A percentile compares a stretch with the other conserved stretches of the same genome.
Conservation (phyloP, 1,140 invertebrate species). For the Drosophila burlai region DNA sequence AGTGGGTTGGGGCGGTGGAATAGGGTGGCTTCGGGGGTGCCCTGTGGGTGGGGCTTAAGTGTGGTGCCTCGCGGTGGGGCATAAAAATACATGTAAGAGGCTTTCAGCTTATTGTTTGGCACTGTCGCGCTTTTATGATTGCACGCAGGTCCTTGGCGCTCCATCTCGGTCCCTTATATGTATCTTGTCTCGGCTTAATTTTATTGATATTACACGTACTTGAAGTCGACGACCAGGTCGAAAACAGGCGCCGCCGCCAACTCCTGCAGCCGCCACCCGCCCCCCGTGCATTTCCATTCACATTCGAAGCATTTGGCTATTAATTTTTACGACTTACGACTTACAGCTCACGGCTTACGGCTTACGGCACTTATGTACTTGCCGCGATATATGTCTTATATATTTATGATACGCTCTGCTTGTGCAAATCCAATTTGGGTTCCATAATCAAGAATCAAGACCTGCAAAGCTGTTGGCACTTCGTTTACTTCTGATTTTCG, state of each 20-base stretch:
- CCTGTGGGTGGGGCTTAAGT: background rate
- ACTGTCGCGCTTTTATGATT: conserved; percentile 73
- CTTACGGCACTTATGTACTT: conserved; percentile 22
- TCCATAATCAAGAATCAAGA: conserved; percentile 30
- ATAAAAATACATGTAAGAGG: conserved; percentile 82
- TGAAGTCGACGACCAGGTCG: conserved; percentile 55
- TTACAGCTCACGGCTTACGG: conserved; percentile 38
- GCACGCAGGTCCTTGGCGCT: conserved; percentile 31
- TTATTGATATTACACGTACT: conserved; percentile 82
- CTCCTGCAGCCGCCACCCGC: too few species aligned
- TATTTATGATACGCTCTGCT: conserved; percentile 4
- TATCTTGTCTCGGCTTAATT: conserved; percentile 68
- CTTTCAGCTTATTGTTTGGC: conserved; percentile 82
- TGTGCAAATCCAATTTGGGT: conserved; percentile 42
- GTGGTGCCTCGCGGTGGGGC: conserved; percentile 34
- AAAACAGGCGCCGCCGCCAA: conserved; percentile 22
- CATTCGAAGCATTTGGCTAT: conserved; percentile 38
- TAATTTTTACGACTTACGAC: conserved; percentile 50
- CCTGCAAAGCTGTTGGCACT: conserved; percentile 10
- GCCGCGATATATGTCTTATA: conserved; percentile 19
- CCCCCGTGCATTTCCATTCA: conserved; percentile 1
- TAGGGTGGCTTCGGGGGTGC: background rate
- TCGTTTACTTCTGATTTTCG: background rate
- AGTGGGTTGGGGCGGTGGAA: background rate
- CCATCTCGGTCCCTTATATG: background rate